Evolutionary conservation across 2,797 vertebrate genomes (phyloP).

Genomic region (Mycteria americana): DNA sequence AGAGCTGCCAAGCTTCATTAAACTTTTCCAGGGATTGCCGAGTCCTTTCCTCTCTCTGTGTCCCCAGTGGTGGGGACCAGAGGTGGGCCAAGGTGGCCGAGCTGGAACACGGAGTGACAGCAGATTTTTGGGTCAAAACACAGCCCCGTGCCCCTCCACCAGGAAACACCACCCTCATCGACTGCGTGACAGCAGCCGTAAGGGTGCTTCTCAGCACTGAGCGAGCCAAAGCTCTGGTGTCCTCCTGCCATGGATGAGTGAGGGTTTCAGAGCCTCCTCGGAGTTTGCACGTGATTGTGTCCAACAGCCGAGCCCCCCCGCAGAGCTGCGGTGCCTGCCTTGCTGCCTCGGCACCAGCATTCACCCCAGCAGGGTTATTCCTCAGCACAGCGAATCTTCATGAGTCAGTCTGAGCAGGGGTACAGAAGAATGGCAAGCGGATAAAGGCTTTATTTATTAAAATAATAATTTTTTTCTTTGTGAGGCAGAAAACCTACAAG

Average conservation of each 20-base stretch:
- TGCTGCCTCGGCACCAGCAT: background rate
- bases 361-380: background rate
- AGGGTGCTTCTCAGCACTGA: background rate
- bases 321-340: background rate
- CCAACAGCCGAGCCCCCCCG: rapidly evolving
- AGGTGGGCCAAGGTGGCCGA: background rate
- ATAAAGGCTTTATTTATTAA: slow-evolving; percentile 51
- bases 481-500: background rate
- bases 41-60: background rate
- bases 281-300: too few species aligned
- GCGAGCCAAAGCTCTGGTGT: background rate
- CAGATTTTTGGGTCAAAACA: background rate
- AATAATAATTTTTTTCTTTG: background rate
- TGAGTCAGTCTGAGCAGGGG: background rate
- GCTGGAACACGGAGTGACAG: background rate
- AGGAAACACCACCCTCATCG: background rate
- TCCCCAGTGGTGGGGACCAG: background rate
- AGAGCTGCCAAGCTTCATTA: background rate
- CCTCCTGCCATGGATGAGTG: background rate
- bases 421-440: background rate
- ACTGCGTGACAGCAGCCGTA: rapidly evolving
- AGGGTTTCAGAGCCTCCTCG: background rate
- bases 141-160: rapidly evolving
- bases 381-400: background rate
- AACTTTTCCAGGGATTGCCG: background rate